Base-by-base conservation (phyloP, 2,888 invertebrate species). In the Heliconius ismenius region DNA sequence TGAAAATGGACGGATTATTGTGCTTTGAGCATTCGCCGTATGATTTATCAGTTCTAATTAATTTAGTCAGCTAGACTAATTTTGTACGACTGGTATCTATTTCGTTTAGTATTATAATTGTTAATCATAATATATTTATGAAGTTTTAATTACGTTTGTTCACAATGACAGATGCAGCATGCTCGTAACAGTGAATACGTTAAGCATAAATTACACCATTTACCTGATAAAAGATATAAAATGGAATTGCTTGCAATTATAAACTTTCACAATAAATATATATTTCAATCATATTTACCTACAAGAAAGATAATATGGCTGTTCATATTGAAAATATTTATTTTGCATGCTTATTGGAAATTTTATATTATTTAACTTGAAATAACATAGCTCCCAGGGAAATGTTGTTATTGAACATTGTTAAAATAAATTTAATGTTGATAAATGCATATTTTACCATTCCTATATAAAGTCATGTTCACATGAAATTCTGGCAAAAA, bases 91-190 rank as follows among this genome's bases (percentile, higher is more conserved):
- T 54, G 39, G 26, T 64, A 75, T 70, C 73, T 68, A 49, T 62
- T 54, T 21, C 63, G 26, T 70, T 78, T 78, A 76, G 76, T 73
- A 54, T 68, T 39, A 73, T 72, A 76, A 70, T 79, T 76, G 76
- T 80, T 79, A 76, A 76, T 78, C 76, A 79, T 81, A 78, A 81
- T 81, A 80, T 80, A 83, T 82, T 81, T 80, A 80, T 78, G 80
- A 80, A 83, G 81, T 83, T 82, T 83, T 81, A 81, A 81, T 82
- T 81, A 81, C 80, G 69, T 80, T 82, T 79, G 79, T 81, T 81
- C 75, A 78, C 75, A 78, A 79, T 81, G 79, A 79, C 79, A 80
- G 80, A 79, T 79, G 78, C 78, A 79, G 80, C 79, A 74, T 69
- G 79, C 64, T 78, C 76, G 77, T 75, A 79, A 76, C 77, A 75